Base-by-base conservation (phyloP, 2,113 vertebrate genomes). In the Acanthochromis polyacanthus region DNA sequence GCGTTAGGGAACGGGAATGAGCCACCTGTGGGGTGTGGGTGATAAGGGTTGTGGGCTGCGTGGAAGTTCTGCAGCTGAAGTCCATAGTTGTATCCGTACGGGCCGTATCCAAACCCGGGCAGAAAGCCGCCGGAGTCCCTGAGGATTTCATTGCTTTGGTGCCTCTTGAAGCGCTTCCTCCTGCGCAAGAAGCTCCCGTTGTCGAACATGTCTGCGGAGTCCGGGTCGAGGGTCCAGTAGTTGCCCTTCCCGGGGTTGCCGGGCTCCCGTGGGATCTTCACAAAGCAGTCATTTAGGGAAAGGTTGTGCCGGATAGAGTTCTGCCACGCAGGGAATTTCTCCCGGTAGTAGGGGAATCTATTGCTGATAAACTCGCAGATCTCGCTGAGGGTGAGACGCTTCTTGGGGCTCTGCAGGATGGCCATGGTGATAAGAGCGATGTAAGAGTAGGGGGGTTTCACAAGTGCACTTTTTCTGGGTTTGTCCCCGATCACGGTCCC, bases 311-410 rank as follows among this genome's bases (percentile, higher is more conserved):
- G 95, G 73, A 98, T 98, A 46, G 96, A 97, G 94, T 98, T 98
- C 84, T 98, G 97, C 97, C 97, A 98, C 43, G 96, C 96, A 0
- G 96, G 97, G 89, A 98, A 98, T 91, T 98, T 98, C 92, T 98
- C 97, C 75, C 97, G 91, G 93, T 98, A 98, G 92, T 98, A 98
- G 0, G 97, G 97, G 92, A 98, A 98, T 92, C 96, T 95, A 81
- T 94, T 96, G 93, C 97, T 98, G 94, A 99, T 99, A 88, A 99
- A 99, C 91, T 98, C 97, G 85, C 97, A 99, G 94, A 99, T 99
- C 93, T 97, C 97, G 58, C 97, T 99, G 55, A 99, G 95, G 20
- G 97, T 99, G 62, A 99, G 95, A 0, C 96, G 93, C 75, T 99
- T 99, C 92, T 99, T 97, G 79, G 97, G 97, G 90, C 97, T 98